Base-by-base conservation (phyloP, 2,113 vertebrate species). In the Ciconia boyciana region DNA sequence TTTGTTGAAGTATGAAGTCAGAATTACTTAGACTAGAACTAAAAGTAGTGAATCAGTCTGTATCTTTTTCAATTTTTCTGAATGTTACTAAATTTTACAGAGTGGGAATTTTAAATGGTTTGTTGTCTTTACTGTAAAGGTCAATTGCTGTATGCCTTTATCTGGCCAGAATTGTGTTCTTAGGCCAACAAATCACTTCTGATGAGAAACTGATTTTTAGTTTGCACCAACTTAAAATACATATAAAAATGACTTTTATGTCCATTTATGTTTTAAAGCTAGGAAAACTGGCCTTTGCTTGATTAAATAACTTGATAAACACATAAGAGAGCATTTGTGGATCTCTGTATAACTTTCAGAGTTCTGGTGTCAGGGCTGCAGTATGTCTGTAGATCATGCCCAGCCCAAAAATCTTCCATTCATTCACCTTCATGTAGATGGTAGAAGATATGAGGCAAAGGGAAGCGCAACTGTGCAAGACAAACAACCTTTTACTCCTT, bases 381-480 rank as follows among this genome's bases (percentile, higher is more conserved):
- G 6, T 15, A 3, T 7, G 5, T 36, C 14, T 44, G 14, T 20
- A 41, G 14, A 9, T 46, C 12, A 13, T 11, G 3, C 5, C 12
- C 43, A 74, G 13, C 7, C 13, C 15, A 10, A 41, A 51, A 55
- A 13, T 13, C 10, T 32, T 54, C 31, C 0, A 2, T 75, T 58
- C 2, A 2, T 54, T 87, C 34, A 8, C 4, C 4, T 12, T 88
- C 9, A 7, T 2, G 6, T 16, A 31, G 10, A 12, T 5, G 5
- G 11, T 25, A n/a, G 28, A 61, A 83, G 22, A 60, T 16, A 18
- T 7, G 22, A 68, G 9, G 17, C 15, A 58, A 69, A 46, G 61
- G 39, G 5, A 91, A 70, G 4, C 24, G 34, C 4, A 58, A 15
- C 7, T 31, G 6, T 44, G 18, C 6, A 51, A 25, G 54, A 32